These are phyloP conservation scores for Rhingia rostrata DNA, from an alignment of 2,888 invertebrate genomes.

Conservation along the genomic window DNA sequence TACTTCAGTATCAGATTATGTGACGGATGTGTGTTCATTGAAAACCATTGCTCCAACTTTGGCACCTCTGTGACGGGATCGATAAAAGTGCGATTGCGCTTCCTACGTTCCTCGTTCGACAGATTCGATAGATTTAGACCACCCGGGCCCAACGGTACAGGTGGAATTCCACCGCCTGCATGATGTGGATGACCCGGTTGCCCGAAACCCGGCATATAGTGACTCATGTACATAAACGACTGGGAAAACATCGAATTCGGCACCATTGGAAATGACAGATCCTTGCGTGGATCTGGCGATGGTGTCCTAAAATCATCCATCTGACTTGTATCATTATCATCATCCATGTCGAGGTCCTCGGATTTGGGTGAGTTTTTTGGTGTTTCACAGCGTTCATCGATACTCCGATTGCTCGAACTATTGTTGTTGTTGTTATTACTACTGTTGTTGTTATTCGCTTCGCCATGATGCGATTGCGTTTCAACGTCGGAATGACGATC, in stretches of 20 bases:
- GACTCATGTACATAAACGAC: constrained; percentile 96
- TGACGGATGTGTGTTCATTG: constrained; percentile 98
- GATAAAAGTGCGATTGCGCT: constrained; percentile 98
- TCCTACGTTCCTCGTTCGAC: constrained; percentile 93
- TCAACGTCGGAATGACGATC: constrained; percentile 70
- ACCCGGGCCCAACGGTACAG: constrained; percentile 83
- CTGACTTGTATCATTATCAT: constrained; percentile 81
- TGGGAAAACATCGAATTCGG: constrained; percentile 95
- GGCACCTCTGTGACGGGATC: constrained; percentile 99
- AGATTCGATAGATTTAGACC: constrained; percentile 87
- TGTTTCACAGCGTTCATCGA: constrained; percentile 81
- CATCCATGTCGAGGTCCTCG: constrained; percentile 81
- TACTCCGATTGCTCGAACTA: constrained; percentile 77
- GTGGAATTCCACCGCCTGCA: constrained; percentile 81
- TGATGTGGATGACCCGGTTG: constrained; percentile 82
- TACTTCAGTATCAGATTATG: constrained; percentile 98
- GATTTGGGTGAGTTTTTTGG: constrained; percentile 77
- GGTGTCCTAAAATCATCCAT: constrained; percentile 82
- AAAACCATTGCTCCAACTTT: constrained; percentile 96
- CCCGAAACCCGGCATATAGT: constrained; percentile 89
- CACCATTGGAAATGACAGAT: constrained; percentile 92
- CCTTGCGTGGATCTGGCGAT: constrained; percentile 83
- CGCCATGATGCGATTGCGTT: constrained; percentile 65
- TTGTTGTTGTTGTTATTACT: constrained; percentile 76
- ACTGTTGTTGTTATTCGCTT: constrained; percentile 75